Percentiles rank a stretch among this genome's conserved stretches.
Conservation (phyloP, 2,113 vertebrate species). For the Aix galericulata region DNA sequence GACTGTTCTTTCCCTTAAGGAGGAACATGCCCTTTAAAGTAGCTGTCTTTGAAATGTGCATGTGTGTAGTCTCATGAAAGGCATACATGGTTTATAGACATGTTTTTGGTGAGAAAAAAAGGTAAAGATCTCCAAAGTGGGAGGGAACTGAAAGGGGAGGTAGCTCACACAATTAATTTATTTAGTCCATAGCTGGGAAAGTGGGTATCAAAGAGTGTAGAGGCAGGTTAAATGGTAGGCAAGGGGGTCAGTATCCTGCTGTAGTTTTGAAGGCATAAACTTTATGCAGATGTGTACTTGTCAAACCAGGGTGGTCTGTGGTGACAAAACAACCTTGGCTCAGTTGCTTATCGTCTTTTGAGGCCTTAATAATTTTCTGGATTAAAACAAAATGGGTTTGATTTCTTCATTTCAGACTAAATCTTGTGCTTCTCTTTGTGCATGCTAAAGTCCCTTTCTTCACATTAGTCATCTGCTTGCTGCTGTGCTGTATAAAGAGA, state of each 20-base stretch:
- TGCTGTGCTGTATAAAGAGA: neutral
- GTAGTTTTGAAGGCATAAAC: neutral
- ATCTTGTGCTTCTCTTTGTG: neutral
- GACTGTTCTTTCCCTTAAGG: fast-evolving
- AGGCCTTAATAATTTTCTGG: neutral
- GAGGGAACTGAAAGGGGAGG: neutral
- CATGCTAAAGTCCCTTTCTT: neutral
- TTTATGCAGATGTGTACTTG: neutral
- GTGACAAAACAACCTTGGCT: neutral
- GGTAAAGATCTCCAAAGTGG: fast-evolving
- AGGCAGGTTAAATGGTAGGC: neutral
- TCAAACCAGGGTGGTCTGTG: neutral
- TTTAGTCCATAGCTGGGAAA: neutral
- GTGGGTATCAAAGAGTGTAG: neutral
- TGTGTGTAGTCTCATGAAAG: fast-evolving
- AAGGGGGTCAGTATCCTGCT: neutral
- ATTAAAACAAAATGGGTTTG: neutral
- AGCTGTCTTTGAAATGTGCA: neutral
- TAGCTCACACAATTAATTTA: neutral
- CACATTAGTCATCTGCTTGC: neutral
- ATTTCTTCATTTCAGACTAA: neutral
- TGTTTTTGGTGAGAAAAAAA: neutral
- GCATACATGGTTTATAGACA: fast-evolving
- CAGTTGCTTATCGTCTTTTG: neutral
- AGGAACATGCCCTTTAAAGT: neutral